Percentiles rank a stretch among this genome's conserved stretches.
These are phyloP conservation scores for Cyclophora punctaria DNA, from an alignment of 2,888 invertebrate species.

Conservation along the genomic window DNA sequence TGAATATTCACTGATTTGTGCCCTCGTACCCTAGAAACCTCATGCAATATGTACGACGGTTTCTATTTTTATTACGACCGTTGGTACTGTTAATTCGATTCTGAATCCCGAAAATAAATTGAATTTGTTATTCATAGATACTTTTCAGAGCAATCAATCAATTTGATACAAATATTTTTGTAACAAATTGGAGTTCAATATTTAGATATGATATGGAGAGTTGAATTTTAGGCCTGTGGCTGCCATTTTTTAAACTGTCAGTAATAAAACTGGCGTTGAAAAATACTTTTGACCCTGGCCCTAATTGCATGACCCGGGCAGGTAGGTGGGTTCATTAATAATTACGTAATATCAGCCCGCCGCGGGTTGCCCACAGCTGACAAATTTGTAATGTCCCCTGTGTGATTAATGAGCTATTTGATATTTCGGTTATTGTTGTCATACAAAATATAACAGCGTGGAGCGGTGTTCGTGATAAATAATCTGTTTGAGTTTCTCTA, in stretches of 20 bases:
- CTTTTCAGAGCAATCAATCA: too few relatives aligned
- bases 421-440: slow-evolving; percentile 46
- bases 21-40: too few relatives aligned
- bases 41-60: too few relatives aligned
- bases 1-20: too few relatives aligned
- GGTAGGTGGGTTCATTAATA: slow-evolving; percentile 43
- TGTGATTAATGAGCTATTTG: slow-evolving; percentile 47
- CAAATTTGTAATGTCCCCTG: slow-evolving; percentile 46
- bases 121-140: too few relatives aligned
- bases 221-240: too few relatives aligned
- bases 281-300: slow-evolving; percentile 21
- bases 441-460: slow-evolving; percentile 23
- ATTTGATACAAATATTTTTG: too few relatives aligned
- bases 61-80: too few relatives aligned
- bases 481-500: slow-evolving; percentile 10
- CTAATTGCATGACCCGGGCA: slow-evolving; percentile 35
- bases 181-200: too few relatives aligned
- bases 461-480: slow-evolving; percentile 17
- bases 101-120: too few relatives aligned
- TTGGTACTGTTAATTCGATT: too few relatives aligned
- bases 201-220: too few relatives aligned
- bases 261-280: slow-evolving; percentile 10
- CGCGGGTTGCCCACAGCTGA: slow-evolving; percentile 31
- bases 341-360: slow-evolving; percentile 29
- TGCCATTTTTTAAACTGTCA: slow-evolving; percentile 1